Conservation (phyloP, 2,888 invertebrate genomes). For the Cyrtodaria siliqua region DNA sequence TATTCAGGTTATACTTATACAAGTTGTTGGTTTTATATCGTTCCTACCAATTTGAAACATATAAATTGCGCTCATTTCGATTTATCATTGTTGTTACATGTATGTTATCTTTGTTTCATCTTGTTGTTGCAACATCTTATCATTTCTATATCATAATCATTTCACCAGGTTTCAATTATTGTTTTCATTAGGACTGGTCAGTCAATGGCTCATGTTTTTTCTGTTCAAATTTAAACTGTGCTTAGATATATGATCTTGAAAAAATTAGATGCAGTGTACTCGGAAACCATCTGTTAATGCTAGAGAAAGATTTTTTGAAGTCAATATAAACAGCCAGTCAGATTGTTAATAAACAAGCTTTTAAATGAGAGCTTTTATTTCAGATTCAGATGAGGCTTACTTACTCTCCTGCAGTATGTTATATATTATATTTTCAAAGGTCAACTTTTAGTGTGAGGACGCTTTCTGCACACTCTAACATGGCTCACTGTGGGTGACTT, state of each 20-base stretch:
- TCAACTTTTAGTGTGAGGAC: no score
- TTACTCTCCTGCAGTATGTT: constrained; percentile 7
- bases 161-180: neutral
- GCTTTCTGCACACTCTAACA: neutral
- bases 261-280: constrained; percentile 10
- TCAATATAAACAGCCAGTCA: no score
- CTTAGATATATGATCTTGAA: constrained; percentile 7
- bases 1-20: no score
- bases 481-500: constrained; percentile 6
- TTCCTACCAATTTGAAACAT: constrained; percentile 1
- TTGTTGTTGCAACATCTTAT: constrained; percentile 5
- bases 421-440: no score
- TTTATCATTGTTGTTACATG: neutral
- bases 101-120: neutral
- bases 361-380: constrained; percentile 1
- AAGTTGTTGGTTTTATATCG: constrained; percentile 9
- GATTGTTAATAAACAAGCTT: no score
- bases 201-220: neutral
- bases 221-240: neutral
- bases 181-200: no score
- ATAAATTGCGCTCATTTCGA: neutral
- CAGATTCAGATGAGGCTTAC: constrained; percentile 13
- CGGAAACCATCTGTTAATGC: constrained; percentile 11
- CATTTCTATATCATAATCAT: constrained; percentile 12
- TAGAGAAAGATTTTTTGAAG: constrained; percentile 1